Evolutionary conservation across 2,888 invertebrate species (phyloP), one percentile per base, ranked within the genome.

Genomic region (Xestia c-nigrum): DNA sequence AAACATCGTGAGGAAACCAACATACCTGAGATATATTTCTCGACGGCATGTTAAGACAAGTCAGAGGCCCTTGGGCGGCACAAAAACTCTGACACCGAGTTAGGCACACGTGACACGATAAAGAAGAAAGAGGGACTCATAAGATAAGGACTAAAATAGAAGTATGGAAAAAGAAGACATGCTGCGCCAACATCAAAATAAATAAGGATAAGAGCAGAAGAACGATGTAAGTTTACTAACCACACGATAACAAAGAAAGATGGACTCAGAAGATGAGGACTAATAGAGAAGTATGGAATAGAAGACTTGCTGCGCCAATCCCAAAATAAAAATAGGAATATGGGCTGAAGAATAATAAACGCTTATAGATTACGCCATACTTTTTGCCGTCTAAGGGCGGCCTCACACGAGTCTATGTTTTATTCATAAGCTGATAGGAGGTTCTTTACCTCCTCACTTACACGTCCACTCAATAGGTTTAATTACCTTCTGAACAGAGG

Each of bases 341-440:
- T 10, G 6, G 7, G 31, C 16, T 31, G 31, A 16, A 19, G 16
- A 64, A 3, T 24, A 10, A 66, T 76, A 6, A 76, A 74, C 80
- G 80, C 76, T 74, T 70, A 78, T 78, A 64, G 66, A 84, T 88
- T 85, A 81, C 63, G 72, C 87, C 88, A 82, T 76, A 86, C 83
- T 80, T 86, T 85, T 85, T 84, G 66, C 79, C 79, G 85, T 88
- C 80, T 91, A 91, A 92, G 88, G 90, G 85, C 85, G 84, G 84
- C 86, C 85, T 90, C 91, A 93, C 92, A 92, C 91, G 89, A 83
- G 81, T 80, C 68, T 81, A 95, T 95, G 93, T 94, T 92, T 95
- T 94, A 95, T 95, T 95, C 94, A 95, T 91, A 80, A 73, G 75
- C 81, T 83, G 85, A 88, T 90, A 89, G 90, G 88, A 88, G 91